A percentile compares a stretch with the other conserved stretches of the same genome.
These are phyloP conservation scores for Drosophila asahinai DNA, from an alignment of 1,140 invertebrate species.

Conservation along the genomic window DNA sequence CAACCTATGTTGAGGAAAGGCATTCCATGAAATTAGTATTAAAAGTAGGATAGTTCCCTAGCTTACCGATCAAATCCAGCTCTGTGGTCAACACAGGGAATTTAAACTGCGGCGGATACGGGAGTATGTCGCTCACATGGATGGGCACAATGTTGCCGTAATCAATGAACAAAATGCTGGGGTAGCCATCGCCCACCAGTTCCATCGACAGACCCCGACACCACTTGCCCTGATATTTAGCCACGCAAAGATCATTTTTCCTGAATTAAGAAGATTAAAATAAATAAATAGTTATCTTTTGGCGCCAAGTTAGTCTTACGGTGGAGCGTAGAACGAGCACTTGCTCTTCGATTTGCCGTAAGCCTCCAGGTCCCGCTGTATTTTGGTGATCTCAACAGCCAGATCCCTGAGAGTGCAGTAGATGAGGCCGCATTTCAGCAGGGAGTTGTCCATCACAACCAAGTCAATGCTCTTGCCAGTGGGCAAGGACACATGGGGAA, in stretches of 20 bases:
- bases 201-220: constrained; percentile 75
- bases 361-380: constrained; percentile 64
- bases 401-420: constrained; percentile 59
- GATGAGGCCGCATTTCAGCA: constrained; percentile 59
- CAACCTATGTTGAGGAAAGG: constrained; percentile 10
- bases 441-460: constrained; percentile 72
- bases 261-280: constrained; percentile 24
- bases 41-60: background rate
- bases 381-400: constrained; percentile 61
- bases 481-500: constrained; percentile 47
- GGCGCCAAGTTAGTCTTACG: constrained; percentile 39
- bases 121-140: constrained; percentile 62
- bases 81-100: constrained; percentile 69
- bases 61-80: constrained; percentile 57
- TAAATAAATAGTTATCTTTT: background rate
- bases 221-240: constrained; percentile 73
- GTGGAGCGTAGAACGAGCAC: constrained; percentile 43
- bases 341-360: constrained; percentile 56
- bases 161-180: constrained; percentile 77
- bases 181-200: constrained; percentile 76
- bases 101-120: constrained; percentile 69
- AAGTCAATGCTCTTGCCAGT: constrained; percentile 61
- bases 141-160: constrained; percentile 71
- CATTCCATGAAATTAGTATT: background rate
- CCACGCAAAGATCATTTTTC: constrained; percentile 63